phyloP scores from a whole-genome alignment of 2,888 invertebrate genomes.

The Athrips mouffetella region DNA sequence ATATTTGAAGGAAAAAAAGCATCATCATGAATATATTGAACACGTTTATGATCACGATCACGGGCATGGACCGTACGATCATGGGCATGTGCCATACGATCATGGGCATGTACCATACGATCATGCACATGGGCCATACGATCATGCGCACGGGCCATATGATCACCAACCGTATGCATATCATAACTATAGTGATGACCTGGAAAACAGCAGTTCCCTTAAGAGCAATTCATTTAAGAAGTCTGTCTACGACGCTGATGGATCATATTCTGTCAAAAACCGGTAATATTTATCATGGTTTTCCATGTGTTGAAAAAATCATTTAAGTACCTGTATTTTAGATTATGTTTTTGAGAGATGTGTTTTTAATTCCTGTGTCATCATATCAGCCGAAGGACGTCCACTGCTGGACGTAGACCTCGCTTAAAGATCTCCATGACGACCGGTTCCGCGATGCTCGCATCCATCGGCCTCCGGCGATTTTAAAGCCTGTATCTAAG shows the following conservation, averaged over 20 bases:
- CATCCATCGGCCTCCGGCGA: too few relatives aligned
- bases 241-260: conserved; percentile 59
- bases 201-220: conserved; percentile 15
- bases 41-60: conserved; percentile 34
- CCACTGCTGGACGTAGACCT: too few relatives aligned
- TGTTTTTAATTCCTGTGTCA: too few relatives aligned
- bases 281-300: neutral
- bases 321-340: too few relatives aligned
- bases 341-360: too few relatives aligned
- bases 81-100: conserved; percentile 17
- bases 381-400: too few relatives aligned
- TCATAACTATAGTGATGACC: conserved; percentile 30
- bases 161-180: conserved; percentile 31
- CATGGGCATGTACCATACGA: conserved; percentile 25
- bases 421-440: too few relatives aligned
- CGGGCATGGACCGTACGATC: conserved; percentile 20
- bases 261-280: conserved; percentile 56
- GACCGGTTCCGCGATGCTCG: too few relatives aligned
- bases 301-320: too few relatives aligned
- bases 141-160: conserved; percentile 25
- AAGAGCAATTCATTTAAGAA: conserved; percentile 31
- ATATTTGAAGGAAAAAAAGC: conserved; percentile 56
- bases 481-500: too few relatives aligned
- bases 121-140: conserved; percentile 23
- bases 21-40: conserved; percentile 49